These are phyloP conservation scores for Paracanthobrama guichenoti DNA, from an alignment of 2,113 vertebrate genomes.

Conservation along the genomic window DNA sequence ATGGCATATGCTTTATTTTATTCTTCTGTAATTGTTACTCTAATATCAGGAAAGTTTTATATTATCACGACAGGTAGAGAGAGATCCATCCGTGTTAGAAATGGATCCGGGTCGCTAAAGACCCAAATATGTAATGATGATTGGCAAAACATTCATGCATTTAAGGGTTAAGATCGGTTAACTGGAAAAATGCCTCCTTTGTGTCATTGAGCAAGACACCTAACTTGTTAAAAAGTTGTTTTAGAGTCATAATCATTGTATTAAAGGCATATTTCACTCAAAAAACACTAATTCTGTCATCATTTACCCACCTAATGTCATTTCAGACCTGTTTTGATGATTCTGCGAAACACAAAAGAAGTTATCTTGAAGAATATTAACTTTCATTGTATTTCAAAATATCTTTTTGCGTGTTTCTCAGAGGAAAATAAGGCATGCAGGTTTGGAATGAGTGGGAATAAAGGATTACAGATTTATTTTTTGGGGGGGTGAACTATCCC, in stretches of 20 bases:
- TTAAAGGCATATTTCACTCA: not conserved
- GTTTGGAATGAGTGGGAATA: not conserved
- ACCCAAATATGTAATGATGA: too few relatives aligned
- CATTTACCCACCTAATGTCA: not conserved
- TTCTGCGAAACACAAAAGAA: not conserved
- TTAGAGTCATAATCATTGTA: not conserved
- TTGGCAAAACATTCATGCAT: too few relatives aligned
- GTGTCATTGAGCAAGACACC: not conserved
- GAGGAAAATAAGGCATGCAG: not conserved
- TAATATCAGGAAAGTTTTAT: too few relatives aligned
- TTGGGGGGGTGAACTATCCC: too few relatives aligned
- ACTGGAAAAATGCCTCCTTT: not conserved
- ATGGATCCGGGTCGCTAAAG: too few relatives aligned
- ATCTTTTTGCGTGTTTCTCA: not conserved
- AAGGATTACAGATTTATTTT: not conserved
- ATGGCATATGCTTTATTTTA: too few relatives aligned
- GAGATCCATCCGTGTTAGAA: too few relatives aligned
- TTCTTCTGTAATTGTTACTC: too few relatives aligned
- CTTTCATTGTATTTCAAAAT: not conserved
- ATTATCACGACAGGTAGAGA: too few relatives aligned
- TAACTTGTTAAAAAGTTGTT: not conserved
- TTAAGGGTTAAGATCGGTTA: not conserved
- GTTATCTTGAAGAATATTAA: not conserved
- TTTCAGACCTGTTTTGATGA: not conserved
- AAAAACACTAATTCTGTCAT: not conserved